Evolutionary conservation across 2,888 invertebrate genomes (phyloP).

Genomic region (Chrysolina oricalcia): DNA sequence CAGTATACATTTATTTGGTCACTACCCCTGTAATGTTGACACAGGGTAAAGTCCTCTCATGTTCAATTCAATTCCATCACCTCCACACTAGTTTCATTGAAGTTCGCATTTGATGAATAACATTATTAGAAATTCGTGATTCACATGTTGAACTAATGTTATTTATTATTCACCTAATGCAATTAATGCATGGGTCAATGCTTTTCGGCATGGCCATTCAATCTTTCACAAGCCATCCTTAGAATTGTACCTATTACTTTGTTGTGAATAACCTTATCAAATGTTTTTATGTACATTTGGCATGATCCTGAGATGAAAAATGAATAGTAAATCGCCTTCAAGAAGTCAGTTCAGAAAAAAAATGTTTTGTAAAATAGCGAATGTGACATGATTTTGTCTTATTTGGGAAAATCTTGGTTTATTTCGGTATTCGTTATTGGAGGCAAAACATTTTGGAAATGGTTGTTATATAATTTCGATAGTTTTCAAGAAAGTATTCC

Average conservation of each 20-base stretch:
- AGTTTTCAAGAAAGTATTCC: too few relatives aligned
- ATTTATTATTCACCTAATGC: slow-evolving; percentile 1
- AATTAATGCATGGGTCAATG: slow-evolving; percentile 40
- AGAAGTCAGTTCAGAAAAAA: background rate
- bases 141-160: background rate
- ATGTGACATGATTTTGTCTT: too few relatives aligned
- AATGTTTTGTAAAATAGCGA: too few relatives aligned
- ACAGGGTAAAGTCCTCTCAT: too few relatives aligned
- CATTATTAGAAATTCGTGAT: background rate
- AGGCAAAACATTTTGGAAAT: too few relatives aligned
- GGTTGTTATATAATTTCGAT: too few relatives aligned
- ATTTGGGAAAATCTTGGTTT: too few relatives aligned
- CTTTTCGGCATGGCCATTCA: slow-evolving; percentile 37
- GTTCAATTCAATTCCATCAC: too few relatives aligned
- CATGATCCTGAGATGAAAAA: background rate
- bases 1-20: too few relatives aligned
- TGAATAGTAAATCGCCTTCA: background rate
- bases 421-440: too few relatives aligned
- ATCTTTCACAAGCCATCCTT: background rate
- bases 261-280: slow-evolving; percentile 4
- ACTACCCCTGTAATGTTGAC: too few relatives aligned
- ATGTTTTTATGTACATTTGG: slow-evolving; percentile 9
- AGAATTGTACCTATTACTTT: slow-evolving; percentile 4
- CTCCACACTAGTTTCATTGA: background rate
- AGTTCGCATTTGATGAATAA: background rate